A percentile compares a stretch with the other conserved stretches of the same genome.
Evolutionary conservation across 1,140 invertebrate species (phyloP).

Genomic region (Drosophila orosa): DNA sequence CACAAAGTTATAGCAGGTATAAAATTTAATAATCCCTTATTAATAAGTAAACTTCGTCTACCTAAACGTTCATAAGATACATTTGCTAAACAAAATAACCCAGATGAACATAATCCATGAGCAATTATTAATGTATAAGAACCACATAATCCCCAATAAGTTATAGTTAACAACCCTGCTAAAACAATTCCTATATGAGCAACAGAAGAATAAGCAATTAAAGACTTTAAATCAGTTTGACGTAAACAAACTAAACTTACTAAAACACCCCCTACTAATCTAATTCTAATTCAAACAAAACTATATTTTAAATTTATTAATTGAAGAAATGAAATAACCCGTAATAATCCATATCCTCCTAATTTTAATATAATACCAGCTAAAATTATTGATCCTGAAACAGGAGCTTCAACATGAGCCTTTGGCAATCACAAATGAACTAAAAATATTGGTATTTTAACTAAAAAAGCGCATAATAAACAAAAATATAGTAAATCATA

Average conservation of each 20-base stretch:
- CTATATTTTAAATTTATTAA: slow-evolving; percentile 84
- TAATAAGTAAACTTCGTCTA: slow-evolving; percentile 83
- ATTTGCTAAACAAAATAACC: slow-evolving; percentile 89
- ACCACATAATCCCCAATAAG: slow-evolving; percentile 84
- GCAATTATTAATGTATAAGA: slow-evolving; percentile 87
- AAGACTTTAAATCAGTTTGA: slow-evolving; percentile 83
- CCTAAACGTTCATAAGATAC: slow-evolving; percentile 86
- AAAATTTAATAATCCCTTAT: slow-evolving; percentile 84
- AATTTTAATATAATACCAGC: slow-evolving; percentile 89
- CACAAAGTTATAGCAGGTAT: slow-evolving; percentile 85
- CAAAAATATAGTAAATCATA: slow-evolving; percentile 85
- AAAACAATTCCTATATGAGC: slow-evolving; percentile 61
- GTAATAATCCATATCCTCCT: slow-evolving; percentile 88
- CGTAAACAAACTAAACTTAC: slow-evolving; percentile 87
- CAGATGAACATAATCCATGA: slow-evolving; percentile 89
- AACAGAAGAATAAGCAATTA: slow-evolving; percentile 62
- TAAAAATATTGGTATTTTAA: slow-evolving; percentile 89
- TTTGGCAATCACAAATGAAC: slow-evolving; percentile 90
- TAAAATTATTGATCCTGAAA: slow-evolving; percentile 89
- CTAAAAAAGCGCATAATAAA: slow-evolving; percentile 87
- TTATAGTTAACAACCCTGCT: slow-evolving; percentile 85
- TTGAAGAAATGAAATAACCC: slow-evolving; percentile 84
- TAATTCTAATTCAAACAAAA: slow-evolving; percentile 84
- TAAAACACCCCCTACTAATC: slow-evolving; percentile 86
- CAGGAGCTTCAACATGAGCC: slow-evolving; percentile 90